Evolutionary conservation across 2,797 vertebrate genomes (phyloP).

Genomic region (Brotogeris chrysoptera): DNA sequence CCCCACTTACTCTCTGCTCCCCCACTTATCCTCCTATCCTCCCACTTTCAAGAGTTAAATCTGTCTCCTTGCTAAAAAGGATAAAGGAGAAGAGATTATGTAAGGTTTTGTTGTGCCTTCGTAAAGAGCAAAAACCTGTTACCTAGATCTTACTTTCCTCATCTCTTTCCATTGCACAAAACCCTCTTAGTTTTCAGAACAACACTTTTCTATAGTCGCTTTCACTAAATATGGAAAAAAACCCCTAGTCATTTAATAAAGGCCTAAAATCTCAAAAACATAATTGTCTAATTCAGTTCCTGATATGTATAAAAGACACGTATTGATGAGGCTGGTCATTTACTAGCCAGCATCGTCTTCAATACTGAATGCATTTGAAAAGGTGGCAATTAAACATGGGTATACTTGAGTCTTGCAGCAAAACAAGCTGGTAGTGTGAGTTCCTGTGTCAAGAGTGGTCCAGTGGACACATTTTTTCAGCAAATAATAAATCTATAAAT

Average conservation of each 20-base stretch:
- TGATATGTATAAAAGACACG: neutral
- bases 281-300: neutral
- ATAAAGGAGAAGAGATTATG: neutral
- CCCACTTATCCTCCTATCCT: neutral
- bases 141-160: rapidly evolving
- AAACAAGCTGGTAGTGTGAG: neutral
- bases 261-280: neutral
- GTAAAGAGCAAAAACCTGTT: neutral
- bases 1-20: neutral
- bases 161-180: neutral
- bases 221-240: neutral
- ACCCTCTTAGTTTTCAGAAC: neutral
- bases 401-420: neutral
- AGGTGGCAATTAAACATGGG: neutral
- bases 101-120: neutral
- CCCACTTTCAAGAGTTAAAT: neutral
- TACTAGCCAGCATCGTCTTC: neutral
- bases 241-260: neutral
- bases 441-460: neutral
- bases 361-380: neutral
- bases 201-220: neutral
- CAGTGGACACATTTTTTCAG: neutral
- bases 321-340: neutral
- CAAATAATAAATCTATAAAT: neutral
- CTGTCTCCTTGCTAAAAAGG: neutral